Base-by-base conservation (phyloP, 2,113 vertebrate species). In the Axis porcinus region DNA sequence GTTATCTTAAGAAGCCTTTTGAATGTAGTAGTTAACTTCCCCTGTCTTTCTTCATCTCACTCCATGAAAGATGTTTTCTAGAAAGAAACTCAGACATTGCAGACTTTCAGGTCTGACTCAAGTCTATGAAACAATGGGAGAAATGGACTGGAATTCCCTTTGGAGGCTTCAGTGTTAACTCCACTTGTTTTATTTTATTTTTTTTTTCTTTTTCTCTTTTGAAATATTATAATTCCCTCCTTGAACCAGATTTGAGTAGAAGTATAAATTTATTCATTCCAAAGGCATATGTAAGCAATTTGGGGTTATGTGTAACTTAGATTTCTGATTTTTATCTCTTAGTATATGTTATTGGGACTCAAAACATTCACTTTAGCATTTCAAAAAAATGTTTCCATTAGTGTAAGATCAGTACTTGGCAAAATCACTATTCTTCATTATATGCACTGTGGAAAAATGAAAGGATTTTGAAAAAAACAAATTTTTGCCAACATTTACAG, bases 301-400 rank as follows among this genome's bases (percentile, higher is more conserved):
- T 50, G 9, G 47, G 28, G 14, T 95, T 74, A 58, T 16, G n/a
- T 25, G 11, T 64, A 91, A 58, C 40, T 82, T 64, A 50, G 43
- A 43, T 52, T 50, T 86, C 86, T 95, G 28, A 43, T 76, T 95
- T 82, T 86, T 28, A 27, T 58, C 82, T 95, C 45, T 67, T 93
- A 64, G 27, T 87, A 62, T 67, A n/a, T 43, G 10, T 45, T 85
- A 64, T 50, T 76, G 40, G 79, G 52, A 92, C 86, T 86, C 85
- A 97, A 50, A 92, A 45, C 57, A 88, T 91, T 92, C 82, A 21
- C 64, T 89, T 95, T 74, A 87, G 60, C 23, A 81, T 70, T 95
- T 81, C 33, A n/a, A 30, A 52, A 54, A 67, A 43, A 43, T 17
- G 14, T 91, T 91, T 10, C 70, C 45, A 11, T 86, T 52, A 58